These are phyloP conservation scores for Mallotus villosus DNA, from an alignment of 2,797 vertebrate species.

Conservation along the genomic window DNA sequence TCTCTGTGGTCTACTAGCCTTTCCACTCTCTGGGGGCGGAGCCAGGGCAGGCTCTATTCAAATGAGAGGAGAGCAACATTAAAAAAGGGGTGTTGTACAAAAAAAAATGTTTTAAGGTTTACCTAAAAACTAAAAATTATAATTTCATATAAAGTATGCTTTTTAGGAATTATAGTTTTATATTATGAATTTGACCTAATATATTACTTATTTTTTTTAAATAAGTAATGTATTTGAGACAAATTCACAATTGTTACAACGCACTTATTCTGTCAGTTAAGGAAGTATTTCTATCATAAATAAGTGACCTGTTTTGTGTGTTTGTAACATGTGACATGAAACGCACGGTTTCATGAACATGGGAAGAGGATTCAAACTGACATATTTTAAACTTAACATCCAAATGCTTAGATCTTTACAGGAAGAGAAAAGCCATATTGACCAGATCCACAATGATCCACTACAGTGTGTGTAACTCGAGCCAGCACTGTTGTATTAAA, in stretches of 20 bases:
- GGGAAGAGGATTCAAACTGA: not conserved
- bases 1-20: conserved; percentile 82
- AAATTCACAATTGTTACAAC: no score
- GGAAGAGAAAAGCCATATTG: conserved; percentile 27
- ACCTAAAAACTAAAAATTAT: no score
- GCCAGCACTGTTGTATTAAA: conserved; percentile 52
- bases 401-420: not conserved
- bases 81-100: conserved; percentile 39
- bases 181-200: no score
- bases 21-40: conserved; percentile 80
- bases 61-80: conserved; percentile 72
- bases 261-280: no score
- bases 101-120: not conserved
- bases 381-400: not conserved
- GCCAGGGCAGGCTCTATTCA: conserved; percentile 76
- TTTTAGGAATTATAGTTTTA: conserved; percentile 40
- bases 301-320: not conserved
- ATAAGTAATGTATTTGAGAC: no score
- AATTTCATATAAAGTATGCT: conserved; percentile 41
- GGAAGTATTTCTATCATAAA: no score
- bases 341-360: not conserved
- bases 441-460: conserved; percentile 37
- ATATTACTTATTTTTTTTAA: no score
- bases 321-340: not conserved
- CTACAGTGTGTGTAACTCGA: conserved; percentile 44